Conservation (phyloP, 2,113 vertebrate genomes). For the Anser cygnoides region DNA sequence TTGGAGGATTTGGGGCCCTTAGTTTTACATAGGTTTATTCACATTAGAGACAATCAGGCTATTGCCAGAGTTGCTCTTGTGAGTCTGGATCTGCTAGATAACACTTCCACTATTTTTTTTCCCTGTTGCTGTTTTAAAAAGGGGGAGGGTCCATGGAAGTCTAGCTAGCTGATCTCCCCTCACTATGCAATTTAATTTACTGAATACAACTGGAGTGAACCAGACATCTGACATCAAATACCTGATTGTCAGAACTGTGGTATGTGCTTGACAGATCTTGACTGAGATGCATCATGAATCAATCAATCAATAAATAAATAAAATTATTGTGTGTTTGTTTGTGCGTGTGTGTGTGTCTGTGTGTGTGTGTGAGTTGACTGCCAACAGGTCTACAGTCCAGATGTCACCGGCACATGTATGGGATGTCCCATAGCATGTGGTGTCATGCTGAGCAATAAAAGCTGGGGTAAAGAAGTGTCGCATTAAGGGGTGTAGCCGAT, state of each 20-base stretch:
- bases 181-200: not conserved
- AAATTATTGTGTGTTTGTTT: not conserved
- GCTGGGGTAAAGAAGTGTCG: not conserved
- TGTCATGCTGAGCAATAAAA: not conserved
- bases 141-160: fast-evolving
- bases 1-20: not conserved
- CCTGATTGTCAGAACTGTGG: not conserved
- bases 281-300: not conserved
- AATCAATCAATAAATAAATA: not conserved
- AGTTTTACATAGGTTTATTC: not conserved
- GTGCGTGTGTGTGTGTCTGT: fast-evolving
- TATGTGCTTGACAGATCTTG: not conserved
- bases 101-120: not conserved
- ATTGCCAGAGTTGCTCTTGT: fast-evolving
- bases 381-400: not conserved
- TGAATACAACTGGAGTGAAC: not conserved
- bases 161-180: not conserved
- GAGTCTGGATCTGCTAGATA: not conserved
- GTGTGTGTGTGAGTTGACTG: not conserved
- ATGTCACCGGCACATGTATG: not conserved
- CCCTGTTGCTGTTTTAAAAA: not conserved
- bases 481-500: too few species aligned
- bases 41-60: not conserved
- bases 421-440: not conserved
- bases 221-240: not conserved